Base-by-base conservation (phyloP, 2,888 invertebrate genomes). In the Capitulum mitella region DNA sequence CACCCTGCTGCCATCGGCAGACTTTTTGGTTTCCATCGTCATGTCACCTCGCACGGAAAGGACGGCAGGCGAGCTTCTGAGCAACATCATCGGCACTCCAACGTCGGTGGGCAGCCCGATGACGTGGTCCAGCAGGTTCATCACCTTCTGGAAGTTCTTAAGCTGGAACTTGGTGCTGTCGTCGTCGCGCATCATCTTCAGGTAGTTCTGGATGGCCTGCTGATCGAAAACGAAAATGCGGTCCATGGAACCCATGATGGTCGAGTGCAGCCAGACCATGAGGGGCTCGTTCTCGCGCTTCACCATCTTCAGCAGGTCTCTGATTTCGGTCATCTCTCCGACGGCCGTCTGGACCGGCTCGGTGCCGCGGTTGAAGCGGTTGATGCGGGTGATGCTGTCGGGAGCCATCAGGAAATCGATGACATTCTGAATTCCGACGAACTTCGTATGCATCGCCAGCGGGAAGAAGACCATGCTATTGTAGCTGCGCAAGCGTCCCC, bases 91-190 rank as follows among this genome's bases (percentile, higher is more conserved):
- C 1, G 40, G 34, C 22, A 70, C 37, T 22, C 70, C 70, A 40
- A 70, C 70, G 22, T 70, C 70, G 22, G 70, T 70, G 26, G 70
- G 70, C 19, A 37, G 26, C 19, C 37, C 70, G 8, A 70, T 12
- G 26, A 29, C 29, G 40, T 70, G 37, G 22, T 70, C 70, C 40
- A 70, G 1, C 37, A 70, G 70, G 12, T 70, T 37, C 70, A 70
- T 70, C 5, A 70, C 10, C 70, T 70, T 70, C 29, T 70, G 70
- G 70, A 70, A 70, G 70, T 70, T 70, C 40, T 26, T 70, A 6
- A 70, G 6, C 37, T 70, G 22, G 26, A 19, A 26, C 22, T 22
- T 70, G 34, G 3, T 37, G 16, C 34, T 70, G 34, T 70, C 70
- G 40, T 5, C 70, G 70, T 70, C 70, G 37, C 70, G 70, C 40